These are phyloP conservation scores for Portevinia maculata DNA, from an alignment of 2,888 invertebrate genomes.

Conservation along the genomic window DNA sequence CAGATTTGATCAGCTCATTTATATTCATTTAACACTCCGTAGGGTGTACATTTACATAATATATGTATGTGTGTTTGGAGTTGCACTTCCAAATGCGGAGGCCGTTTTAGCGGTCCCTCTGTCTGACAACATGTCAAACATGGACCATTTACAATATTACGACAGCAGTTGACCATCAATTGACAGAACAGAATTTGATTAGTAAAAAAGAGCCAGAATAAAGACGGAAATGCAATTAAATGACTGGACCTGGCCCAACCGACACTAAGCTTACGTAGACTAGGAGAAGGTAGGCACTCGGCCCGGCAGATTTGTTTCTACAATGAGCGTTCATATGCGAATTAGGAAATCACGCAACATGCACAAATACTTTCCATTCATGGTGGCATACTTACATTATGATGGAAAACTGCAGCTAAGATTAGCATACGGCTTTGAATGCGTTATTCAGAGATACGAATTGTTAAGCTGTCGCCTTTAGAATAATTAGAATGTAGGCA, in stretches of 20 bases:
- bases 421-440: slow-evolving; percentile 24
- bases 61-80: not conserved
- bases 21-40: slow-evolving; percentile 27
- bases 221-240: slow-evolving; percentile 1
- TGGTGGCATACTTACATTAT: slow-evolving; percentile 21
- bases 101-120: slow-evolving; percentile 37
- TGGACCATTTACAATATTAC: slow-evolving; percentile 52
- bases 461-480: not conserved
- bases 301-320: slow-evolving; percentile 35
- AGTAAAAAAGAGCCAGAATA: slow-evolving; percentile 31
- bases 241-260: slow-evolving; percentile 9
- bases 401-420: slow-evolving; percentile 5
- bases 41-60: not conserved
- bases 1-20: slow-evolving; percentile 16
- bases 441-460: not conserved
- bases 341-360: slow-evolving; percentile 50
- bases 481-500: not conserved
- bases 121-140: slow-evolving; percentile 64
- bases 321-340: slow-evolving; percentile 47
- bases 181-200: slow-evolving; percentile 50
- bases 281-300: slow-evolving; percentile 31
- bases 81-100: slow-evolving; percentile 40
- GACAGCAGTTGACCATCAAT: slow-evolving; percentile 64
- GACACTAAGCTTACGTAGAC: slow-evolving; percentile 24
- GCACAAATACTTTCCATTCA: slow-evolving; percentile 40